Base-by-base conservation (phyloP, 2,113 vertebrate species). In the Hiodon alosoides region DNA sequence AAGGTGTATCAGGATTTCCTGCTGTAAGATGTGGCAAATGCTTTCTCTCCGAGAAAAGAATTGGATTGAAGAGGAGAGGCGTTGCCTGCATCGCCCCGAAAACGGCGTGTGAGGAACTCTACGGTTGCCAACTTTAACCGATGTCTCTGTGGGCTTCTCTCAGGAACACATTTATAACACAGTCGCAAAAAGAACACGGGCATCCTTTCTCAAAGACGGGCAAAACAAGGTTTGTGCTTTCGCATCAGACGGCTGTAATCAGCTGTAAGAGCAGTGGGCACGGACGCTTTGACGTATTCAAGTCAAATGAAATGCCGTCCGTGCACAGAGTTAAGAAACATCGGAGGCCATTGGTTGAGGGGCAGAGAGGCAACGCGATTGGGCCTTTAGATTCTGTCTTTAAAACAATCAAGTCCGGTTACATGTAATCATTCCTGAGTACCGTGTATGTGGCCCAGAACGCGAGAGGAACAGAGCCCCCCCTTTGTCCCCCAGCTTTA, bases 321-420 rank as follows among this genome's bases (percentile, higher is more conserved):
- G 31, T 31, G 31, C 31, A 31, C 31, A 31, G 31, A 31, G 31
- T 31, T 1, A 31, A 2, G 31, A 31, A 31, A 31, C 31, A 31
- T 31, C 31, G 31, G 31, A 31, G 31, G 31, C 31, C 31, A 31
- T 31, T 50, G 14, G 66, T 11, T 31, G 64, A 31, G 58, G 50
- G 17, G 13, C 64, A 67, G 64, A 75, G 8, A 17, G 48, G 14
- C 48, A 50, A n/a, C 8, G 8, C 7, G 17, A 10, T 10, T 48
- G 66, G 66, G 16, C 46, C 8, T 61, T 52, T 7, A 7, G 46
- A 52, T 51, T 31, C 67, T 31, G 31, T 50, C 54, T 46, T 5
- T 60, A 59, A 11, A 17, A 6, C 67, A 69, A 69, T 52, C 53
- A 67, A 60, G 55, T 16, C 54, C 47, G 11, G 59, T 58, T 75